phyloP scores from a whole-genome alignment of 2,797 vertebrate species.

The Tragelaphus eurycerus region DNA sequence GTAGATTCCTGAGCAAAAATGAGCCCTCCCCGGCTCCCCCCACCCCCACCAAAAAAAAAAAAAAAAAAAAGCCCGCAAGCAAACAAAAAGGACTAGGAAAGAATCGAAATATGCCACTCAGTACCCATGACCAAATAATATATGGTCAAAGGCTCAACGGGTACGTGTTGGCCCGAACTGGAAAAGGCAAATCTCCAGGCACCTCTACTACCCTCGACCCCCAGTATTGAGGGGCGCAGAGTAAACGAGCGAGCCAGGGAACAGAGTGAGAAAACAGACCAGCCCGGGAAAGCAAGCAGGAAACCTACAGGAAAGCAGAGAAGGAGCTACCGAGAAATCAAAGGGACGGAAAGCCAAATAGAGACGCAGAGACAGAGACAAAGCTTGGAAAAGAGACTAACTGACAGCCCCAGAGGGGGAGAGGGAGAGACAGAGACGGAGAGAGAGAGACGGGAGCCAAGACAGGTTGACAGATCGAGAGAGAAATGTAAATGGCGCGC shows the following conservation, averaged over 20 bases:
- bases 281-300: background rate
- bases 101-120: background rate
- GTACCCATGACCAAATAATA: background rate
- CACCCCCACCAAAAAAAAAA: background rate
- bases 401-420: conserved; percentile 60
- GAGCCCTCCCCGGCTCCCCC: background rate
- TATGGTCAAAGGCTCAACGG: background rate
- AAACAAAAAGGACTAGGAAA: background rate
- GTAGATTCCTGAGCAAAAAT: background rate
- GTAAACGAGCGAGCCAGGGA: background rate
- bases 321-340: conserved; percentile 52
- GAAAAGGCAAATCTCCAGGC: conserved; percentile 41
- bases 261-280: background rate
- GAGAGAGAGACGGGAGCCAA: conserved; percentile 47
- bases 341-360: conserved; percentile 54
- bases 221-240: background rate
- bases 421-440: conserved; percentile 66
- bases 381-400: conserved; percentile 65
- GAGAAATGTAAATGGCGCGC: conserved; percentile 79
- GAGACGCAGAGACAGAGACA: conserved; percentile 75
- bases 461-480: conserved; percentile 77
- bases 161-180: background rate
- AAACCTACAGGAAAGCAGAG: conserved; percentile 49
- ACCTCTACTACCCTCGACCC: background rate
- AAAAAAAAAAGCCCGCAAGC: background rate